Conservation (phyloP, 2,888 invertebrate species). For the Hemicrepidius hirtus region DNA sequence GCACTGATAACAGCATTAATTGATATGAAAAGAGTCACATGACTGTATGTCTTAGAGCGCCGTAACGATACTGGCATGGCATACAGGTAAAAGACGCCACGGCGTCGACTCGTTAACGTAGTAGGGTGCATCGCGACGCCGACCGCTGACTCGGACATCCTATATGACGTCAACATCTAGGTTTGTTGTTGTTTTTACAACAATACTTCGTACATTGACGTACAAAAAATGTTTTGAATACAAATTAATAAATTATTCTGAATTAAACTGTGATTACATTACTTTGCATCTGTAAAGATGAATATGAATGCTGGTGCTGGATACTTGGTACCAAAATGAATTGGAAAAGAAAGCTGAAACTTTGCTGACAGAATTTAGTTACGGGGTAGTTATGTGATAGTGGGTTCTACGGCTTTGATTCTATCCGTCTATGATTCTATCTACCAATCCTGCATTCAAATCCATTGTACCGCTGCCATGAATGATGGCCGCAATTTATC, state of each 20-base stretch:
- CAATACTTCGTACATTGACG: not conserved
- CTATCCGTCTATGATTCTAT: too few relatives aligned
- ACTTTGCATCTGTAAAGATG: not conserved
- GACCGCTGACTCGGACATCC: slow-evolving; percentile 43
- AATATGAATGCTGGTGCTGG: too few relatives aligned
- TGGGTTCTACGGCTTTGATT: too few relatives aligned
- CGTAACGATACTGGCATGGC: slow-evolving; percentile 40
- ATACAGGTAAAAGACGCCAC: slow-evolving; percentile 45
- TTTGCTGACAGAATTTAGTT: too few relatives aligned
- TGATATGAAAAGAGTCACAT: slow-evolving; percentile 25
- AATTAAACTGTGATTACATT: not conserved
- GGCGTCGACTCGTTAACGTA: slow-evolving; percentile 47
- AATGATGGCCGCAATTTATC: too few relatives aligned
- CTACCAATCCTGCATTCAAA: too few relatives aligned
- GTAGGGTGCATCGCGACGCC: slow-evolving; percentile 49
- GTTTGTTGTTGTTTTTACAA: slow-evolving; percentile 32
- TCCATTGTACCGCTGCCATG: too few relatives aligned
- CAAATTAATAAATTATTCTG: not conserved
- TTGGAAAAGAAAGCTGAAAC: too few relatives aligned
- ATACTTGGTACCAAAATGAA: too few relatives aligned
- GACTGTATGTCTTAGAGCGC: slow-evolving; percentile 35
- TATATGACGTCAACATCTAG: slow-evolving; percentile 29
- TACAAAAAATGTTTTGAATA: not conserved
- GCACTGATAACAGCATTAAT: not conserved
- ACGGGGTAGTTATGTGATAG: too few relatives aligned